Base-by-base conservation (phyloP, 2,888 invertebrate genomes). In the Caenorhabditis japonica region DNA sequence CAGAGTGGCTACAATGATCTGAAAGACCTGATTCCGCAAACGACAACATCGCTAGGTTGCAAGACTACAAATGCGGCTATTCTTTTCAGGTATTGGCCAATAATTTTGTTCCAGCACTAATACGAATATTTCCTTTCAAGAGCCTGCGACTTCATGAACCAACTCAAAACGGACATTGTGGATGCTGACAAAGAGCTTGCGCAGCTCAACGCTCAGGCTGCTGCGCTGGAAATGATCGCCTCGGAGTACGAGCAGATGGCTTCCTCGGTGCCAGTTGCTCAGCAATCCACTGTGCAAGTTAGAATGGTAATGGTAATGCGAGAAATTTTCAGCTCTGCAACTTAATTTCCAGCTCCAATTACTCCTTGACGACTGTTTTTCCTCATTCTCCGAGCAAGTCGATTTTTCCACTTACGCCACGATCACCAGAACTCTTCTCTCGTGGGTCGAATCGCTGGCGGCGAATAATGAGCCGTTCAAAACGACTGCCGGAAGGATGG, bases 31-130 rank as follows among this genome's bases (percentile, higher is more conserved):
- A 79, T 87, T 46, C 87, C 87, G 4, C 79, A 83, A 12, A 83
- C 82, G 1, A 74, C 86, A 43, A 79, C 83, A 1, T 82, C 85
- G 8, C 61, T 82, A 34, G 87, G 87, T 10, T 87, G 86, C 68
- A 87, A 87, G 71, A 86, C 85, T 3, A 87, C 87, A 7, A 87
- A 87, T 56, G 87, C 87, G 0, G 81, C 85, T 21, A 84, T 87
- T 64, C 66, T 87, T 21, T 87, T 85, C 71, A 62, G 84, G 75
- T 78, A 34, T 52, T 47, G n/a, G 13, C 4, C 8, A 23, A 17
- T 4, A 39, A 13, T 21, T 13, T 13, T 21, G 19, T 0, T n/a
- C n/a, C n/a, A n/a, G n/a, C n/a, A n/a, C n/a, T n/a, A n/a, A n/a
- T n/a, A n/a, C n/a, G n/a, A n/a, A n/a, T n/a, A n/a, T 1, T 15